Percentiles rank a stretch among this genome's conserved stretches.
Conservation (phyloP, 2,113 vertebrate genomes). For the Trichechus manatus region DNA sequence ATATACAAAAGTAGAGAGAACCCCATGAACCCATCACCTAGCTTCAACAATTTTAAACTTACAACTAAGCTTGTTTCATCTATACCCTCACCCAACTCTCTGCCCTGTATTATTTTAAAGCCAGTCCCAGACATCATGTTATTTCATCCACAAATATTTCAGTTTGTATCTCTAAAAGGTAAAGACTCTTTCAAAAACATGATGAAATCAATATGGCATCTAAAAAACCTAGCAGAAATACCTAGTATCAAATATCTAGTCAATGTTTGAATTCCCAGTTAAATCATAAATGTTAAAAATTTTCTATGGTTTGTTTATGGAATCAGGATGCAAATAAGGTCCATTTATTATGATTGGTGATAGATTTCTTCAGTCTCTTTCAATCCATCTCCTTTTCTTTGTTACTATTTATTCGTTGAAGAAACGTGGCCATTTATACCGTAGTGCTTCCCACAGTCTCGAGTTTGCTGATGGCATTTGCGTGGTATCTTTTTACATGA, state of each 20-base stretch:
- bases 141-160: conserved; percentile 45
- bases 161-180: background rate
- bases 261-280: conserved; percentile 31
- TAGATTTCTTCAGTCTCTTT: conserved; percentile 31
- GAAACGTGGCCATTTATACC: background rate
- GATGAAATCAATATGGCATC: background rate
- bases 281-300: background rate
- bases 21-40: background rate
- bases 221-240: conserved; percentile 20
- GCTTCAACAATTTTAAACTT: background rate
- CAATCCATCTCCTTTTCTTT: conserved; percentile 5
- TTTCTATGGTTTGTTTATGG: conserved; percentile 1
- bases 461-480: background rate
- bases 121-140: background rate
- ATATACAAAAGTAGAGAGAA: conserved; percentile 2
- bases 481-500: background rate
- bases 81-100: background rate
- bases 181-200: conserved; percentile 2
- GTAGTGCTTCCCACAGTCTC: background rate
- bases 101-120: background rate
- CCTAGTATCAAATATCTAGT: background rate
- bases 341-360: background rate
- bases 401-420: background rate
- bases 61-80: background rate
- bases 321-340: background rate